Evolutionary conservation across 2,888 invertebrate species (phyloP), one percentile per base, ranked within the genome.

Genomic region (Teleiodes luculella): DNA sequence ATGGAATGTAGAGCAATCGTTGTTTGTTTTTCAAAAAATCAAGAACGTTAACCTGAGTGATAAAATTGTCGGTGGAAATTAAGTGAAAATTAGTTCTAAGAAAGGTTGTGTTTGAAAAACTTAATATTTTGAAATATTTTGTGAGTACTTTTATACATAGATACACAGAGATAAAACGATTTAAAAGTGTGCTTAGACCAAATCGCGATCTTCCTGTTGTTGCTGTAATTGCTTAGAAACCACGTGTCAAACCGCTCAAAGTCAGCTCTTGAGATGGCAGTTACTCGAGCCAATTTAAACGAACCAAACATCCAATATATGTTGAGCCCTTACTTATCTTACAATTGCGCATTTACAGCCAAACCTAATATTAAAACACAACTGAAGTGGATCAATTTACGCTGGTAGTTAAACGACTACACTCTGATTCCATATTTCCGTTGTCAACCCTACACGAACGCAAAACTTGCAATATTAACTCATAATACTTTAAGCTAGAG

Each of bases 211-310:
- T 43, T 43, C 33, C 16, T 48, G 33, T 48, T n/a, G 16, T 20
- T 11, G 33, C 33, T 48, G 20, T 20, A 35, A 48, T 49, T 36
- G 36, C 30, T n/a, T 36, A 24, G 36, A 49, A 49, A 66, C 65
- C 56, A 75, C 70, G 70, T 78, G 75, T 78, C 78, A 76, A 75
- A 64, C 70, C 62, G 31, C 24, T 36, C 49, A 67, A 74, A 72
- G 66, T 69, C 65, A 62, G 71, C 71, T 76, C 80, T 78, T 68
- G 74, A 83, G 83, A 82, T 79, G 72, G 72, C 71, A 72, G 78
- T 83, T 86, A 86, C 86, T 87, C 84, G 76, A 85, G 79, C 80
- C 88, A 88, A 88, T 87, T 89, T 86, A 86, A 71, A 66, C 62
- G 65, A 60, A 69, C 74, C 66, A 67, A 66, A 59, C 61, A 64